Percentiles rank a stretch among this genome's conserved stretches.
phyloP scores from a whole-genome alignment of 2,888 invertebrate species.

The Zaprionus lineosus region DNA sequence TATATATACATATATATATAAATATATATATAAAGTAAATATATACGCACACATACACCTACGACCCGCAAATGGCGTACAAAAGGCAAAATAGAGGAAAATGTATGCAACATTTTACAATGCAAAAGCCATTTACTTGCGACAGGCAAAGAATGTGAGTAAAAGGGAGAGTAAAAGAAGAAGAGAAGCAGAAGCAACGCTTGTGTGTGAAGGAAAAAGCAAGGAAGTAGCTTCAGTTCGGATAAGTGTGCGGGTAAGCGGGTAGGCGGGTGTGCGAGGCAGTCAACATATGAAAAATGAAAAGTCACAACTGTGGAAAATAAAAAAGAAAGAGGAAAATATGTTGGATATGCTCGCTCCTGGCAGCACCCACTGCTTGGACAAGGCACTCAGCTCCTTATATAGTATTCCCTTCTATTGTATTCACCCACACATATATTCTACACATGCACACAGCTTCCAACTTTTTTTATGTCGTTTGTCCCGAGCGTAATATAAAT shows the following conservation, averaged over 20 bases:
- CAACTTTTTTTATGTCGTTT: conserved; percentile 58
- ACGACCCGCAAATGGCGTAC: conserved; percentile 22
- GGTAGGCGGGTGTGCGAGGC: conserved; percentile 38
- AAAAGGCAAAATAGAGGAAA: conserved; percentile 73
- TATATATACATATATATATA: conserved; percentile 18
- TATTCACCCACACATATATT: conserved; percentile 42
- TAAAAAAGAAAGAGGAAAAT: conserved; percentile 14
- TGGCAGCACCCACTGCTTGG: conserved; percentile 26
- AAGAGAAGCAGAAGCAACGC: conserved; percentile 27
- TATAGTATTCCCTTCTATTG: conserved; percentile 47
- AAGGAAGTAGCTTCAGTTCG: conserved; percentile 9
- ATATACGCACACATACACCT: conserved; percentile 23
- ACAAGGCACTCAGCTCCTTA: conserved; percentile 30
- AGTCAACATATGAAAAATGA: conserved; percentile 77
- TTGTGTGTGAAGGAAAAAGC: conserved; percentile 19
- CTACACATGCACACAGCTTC: conserved; percentile 35
- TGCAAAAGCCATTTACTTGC: conserved; percentile 77
- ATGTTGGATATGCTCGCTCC: conserved; percentile 27
- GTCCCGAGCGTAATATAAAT: conserved; percentile 68
- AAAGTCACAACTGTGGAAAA: conserved; percentile 65
- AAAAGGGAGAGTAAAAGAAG: conserved; percentile 9
- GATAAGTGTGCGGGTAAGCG: conserved; percentile 3
- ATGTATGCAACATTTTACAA: conserved; percentile 80
- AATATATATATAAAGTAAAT: background rate
- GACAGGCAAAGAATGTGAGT: conserved; percentile 20